Conservation (phyloP, 2,113 vertebrate species). For the Pedionomus torquatus region DNA sequence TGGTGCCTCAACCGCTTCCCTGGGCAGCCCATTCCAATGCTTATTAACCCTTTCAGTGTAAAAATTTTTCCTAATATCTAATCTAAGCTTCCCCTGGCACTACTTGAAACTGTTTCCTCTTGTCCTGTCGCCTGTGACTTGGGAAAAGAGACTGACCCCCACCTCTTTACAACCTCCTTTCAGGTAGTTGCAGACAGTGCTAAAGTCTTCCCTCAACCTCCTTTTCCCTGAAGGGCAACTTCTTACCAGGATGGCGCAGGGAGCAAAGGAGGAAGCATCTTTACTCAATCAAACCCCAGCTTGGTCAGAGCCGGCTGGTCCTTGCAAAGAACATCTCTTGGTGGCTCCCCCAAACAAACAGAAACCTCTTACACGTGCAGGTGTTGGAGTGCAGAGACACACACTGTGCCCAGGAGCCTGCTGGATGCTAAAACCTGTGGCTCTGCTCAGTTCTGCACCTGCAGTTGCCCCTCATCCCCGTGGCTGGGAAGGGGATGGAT, state of each 20-base stretch:
- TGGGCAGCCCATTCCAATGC: too few species aligned
- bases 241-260: not conserved
- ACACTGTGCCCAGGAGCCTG: not conserved
- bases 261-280: not conserved
- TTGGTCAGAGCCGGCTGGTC: not conserved
- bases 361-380: rapidly evolving
- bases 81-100: too few species aligned
- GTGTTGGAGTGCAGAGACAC: not conserved
- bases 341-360: not conserved
- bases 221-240: not conserved
- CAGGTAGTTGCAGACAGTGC: too few species aligned
- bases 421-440: not conserved
- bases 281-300: not conserved
- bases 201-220: too few species aligned
- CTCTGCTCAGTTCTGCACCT: not conserved
- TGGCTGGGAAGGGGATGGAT: not conserved
- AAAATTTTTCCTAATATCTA: too few species aligned
- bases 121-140: too few species aligned
- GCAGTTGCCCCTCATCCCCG: not conserved
- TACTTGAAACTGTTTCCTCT: too few species aligned
- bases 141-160: too few species aligned
- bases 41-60: too few species aligned
- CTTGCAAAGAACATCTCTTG: not conserved
- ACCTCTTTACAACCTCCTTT: too few species aligned
- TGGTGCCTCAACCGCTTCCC: too few species aligned